Evolutionary conservation across 1,140 invertebrate genomes (phyloP).

Genomic region (Battus philenor): DNA sequence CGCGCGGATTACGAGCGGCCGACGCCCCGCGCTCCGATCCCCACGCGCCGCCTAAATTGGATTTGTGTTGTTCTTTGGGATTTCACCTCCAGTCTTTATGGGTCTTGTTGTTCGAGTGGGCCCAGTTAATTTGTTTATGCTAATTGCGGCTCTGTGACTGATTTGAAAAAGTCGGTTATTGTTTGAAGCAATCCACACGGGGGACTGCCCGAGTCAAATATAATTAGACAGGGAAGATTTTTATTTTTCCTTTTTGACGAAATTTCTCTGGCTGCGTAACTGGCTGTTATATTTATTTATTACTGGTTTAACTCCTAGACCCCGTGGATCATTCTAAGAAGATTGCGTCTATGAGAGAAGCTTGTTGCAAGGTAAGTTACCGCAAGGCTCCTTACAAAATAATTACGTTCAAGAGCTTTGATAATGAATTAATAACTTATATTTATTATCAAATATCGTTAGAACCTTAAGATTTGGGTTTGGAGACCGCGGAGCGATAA

Average conservation of each 20-base stretch:
- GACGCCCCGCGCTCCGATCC: slow-evolving; percentile 10
- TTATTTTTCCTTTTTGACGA: background rate
- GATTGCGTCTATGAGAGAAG: too few relatives aligned
- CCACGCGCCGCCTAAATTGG: slow-evolving; percentile 8
- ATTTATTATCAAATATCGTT: too few relatives aligned
- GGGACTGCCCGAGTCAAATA: background rate
- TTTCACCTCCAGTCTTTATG: slow-evolving; percentile 6
- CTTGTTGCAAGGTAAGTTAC: too few relatives aligned
- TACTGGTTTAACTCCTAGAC: too few relatives aligned
- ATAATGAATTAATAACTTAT: too few relatives aligned
- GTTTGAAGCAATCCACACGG: background rate
- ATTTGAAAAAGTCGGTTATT: background rate
- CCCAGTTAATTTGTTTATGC: slow-evolving; percentile 17
- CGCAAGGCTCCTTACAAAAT: too few relatives aligned
- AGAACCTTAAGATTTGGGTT: too few relatives aligned
- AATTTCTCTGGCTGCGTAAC: background rate
- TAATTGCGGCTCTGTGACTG: slow-evolving; percentile 1
- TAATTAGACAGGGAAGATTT: background rate
- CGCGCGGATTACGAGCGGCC: slow-evolving; percentile 20
- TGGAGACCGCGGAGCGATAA: too few relatives aligned
- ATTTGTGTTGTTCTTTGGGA: slow-evolving; percentile 17
- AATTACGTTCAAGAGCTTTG: too few relatives aligned
- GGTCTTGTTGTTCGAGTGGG: slow-evolving; percentile 13
- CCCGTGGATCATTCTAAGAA: too few relatives aligned
- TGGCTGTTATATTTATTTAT: background rate